Base-by-base conservation (phyloP, 2,888 invertebrate species). In the Euproctis similis region DNA sequence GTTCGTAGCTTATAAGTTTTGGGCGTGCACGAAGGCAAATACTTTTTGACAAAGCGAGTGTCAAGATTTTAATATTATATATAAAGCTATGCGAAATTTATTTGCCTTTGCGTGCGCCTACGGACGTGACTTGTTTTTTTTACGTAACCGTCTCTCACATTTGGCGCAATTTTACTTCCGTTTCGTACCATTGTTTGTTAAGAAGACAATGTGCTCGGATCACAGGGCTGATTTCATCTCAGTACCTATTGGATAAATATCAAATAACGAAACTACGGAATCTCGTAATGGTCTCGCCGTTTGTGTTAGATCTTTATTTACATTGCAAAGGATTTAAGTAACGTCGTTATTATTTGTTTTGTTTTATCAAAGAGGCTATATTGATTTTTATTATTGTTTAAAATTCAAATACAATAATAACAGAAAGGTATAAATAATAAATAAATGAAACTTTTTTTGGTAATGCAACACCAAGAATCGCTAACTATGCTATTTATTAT, bases 21-120 rank as follows among this genome's bases (percentile, higher is more conserved):
- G 38, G 73, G 74, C 75, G 73, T 71, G 68, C 76, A 68, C 70
- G 55, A 66, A 70, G 58, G 64, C 57, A 56, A 72, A 64, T 67
- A 41, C 48, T 54, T 55, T 54, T 4, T 48, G 22, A 36, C 12
- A 17, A 24, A 31, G 42, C 52, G 53, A 54, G 32, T 55, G 52
- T 43, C 25, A 36, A 38, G 28, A n/a, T 26, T 14, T 24, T 21
- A n/a, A n/a, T 19, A 13, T 14, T 10, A 22, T 12, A 13, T 22
- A 16, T 26, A 26, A 43, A 48, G 59, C 59, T 6, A 33, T 47
- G 59, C 53, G 57, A 57, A 54, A 37, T 52, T 39, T 53, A 38
- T 62, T 64, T 61, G 53, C 53, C 63, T 71, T 68, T 60, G 63
- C 64, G 69, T 71, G 65, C 71, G 71, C 68, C 69, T 57, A 31